Evolutionary conservation across 2,797 vertebrate species (phyloP).

Genomic region (Pseudocheirus occidentalis): DNA sequence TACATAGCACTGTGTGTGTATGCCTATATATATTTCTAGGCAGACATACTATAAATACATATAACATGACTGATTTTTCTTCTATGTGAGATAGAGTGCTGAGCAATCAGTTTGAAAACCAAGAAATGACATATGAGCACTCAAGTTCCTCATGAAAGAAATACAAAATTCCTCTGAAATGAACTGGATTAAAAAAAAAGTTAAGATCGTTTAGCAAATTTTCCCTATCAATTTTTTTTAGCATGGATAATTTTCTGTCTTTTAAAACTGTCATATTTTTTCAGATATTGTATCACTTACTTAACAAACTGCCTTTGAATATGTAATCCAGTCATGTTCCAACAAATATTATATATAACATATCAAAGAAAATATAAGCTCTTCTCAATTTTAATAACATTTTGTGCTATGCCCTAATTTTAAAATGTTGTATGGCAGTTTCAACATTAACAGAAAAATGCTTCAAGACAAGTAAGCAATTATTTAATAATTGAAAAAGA

Average conservation of each 20-base stretch:
- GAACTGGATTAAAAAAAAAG: background rate
- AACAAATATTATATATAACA: slow-evolving; percentile 33
- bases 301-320: slow-evolving; percentile 4
- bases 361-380: slow-evolving; percentile 46
- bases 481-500: slow-evolving; percentile 42
- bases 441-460: slow-evolving; percentile 58
- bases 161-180: background rate
- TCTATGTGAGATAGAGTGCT: background rate
- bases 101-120: background rate
- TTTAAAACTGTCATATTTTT: background rate
- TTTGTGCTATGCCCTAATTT: slow-evolving; percentile 47
- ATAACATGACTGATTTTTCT: background rate
- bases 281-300: background rate
- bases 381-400: slow-evolving; percentile 47
- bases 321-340: background rate
- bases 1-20: too few relatives aligned
- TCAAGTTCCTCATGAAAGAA: slow-evolving; percentile 18
- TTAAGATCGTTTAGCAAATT: background rate
- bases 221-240: background rate
- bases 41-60: background rate
- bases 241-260: background rate
- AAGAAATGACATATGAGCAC: background rate
- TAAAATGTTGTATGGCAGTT: slow-evolving; percentile 52
- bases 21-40: background rate
- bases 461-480: slow-evolving; percentile 30